Evolutionary conservation across 2,888 invertebrate genomes (phyloP).

Genomic region (Spodoptera picta): DNA sequence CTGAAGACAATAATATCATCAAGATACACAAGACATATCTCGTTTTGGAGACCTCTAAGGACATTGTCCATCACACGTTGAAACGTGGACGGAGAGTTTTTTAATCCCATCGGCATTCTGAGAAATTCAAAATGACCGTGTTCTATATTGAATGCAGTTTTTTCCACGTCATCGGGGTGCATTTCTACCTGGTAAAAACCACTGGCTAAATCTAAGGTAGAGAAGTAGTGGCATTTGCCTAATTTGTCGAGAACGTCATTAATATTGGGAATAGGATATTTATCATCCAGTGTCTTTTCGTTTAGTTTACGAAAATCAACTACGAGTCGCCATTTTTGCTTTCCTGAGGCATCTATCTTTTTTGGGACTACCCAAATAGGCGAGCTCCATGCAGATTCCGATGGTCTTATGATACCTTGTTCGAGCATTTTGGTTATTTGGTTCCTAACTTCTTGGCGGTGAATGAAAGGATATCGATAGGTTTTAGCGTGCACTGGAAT

Average conservation of each 20-base stretch:
- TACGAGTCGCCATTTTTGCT: constrained; percentile 1
- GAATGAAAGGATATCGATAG: constrained; percentile 29
- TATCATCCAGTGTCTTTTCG: not conserved
- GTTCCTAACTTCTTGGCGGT: constrained; percentile 18
- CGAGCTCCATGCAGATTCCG: constrained; percentile 2
- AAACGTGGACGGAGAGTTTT: no score
- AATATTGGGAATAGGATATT: constrained; percentile 1
- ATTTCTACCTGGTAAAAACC: no score
- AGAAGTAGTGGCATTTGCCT: constrained; percentile 2
- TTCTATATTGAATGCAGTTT: no score
- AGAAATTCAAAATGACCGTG: no score
- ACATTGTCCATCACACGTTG: no score
- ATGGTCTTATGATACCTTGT: constrained; percentile 21
- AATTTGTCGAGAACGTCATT: not conserved
- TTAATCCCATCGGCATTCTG: no score
- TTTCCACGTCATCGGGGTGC: no score
- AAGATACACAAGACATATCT: no score
- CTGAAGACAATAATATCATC: no score
- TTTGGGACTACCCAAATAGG: constrained; percentile 2
- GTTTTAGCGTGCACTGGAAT: constrained; percentile 29
- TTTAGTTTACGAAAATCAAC: not conserved
- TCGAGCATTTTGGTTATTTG: constrained; percentile 33
- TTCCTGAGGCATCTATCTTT: constrained; percentile 10
- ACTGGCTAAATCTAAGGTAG: not conserved
- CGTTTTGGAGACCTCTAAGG: no score